Conservation (phyloP, 2,113 vertebrate genomes). For the Tachysurus vachellii region DNA sequence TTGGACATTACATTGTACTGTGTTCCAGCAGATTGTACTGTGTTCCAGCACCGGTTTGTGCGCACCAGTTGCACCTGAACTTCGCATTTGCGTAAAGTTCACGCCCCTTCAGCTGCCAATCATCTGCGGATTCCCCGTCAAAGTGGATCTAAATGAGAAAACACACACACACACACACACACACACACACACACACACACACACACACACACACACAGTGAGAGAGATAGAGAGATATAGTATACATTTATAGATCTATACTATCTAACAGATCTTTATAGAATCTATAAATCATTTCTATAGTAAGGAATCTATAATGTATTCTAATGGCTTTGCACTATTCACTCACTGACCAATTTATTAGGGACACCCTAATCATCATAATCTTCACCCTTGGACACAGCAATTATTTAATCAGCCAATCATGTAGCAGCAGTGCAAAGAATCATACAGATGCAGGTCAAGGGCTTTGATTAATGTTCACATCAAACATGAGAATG, state of each 20-base stretch:
- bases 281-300: no score
- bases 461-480: not conserved
- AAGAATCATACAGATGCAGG: not conserved
- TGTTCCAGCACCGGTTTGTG: not conserved
- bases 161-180: not conserved
- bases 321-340: not conserved
- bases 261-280: no score
- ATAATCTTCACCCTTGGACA: not conserved
- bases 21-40: not conserved
- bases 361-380: not conserved
- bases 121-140: not conserved
- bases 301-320: not conserved
- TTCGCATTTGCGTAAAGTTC: not conserved
- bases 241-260: no score
- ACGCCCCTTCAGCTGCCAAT: conserved; percentile 5
- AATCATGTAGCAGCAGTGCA: not conserved
- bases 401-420: not conserved
- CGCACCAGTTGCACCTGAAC: conserved; percentile 14
- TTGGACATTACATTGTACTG: not conserved
- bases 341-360: not conserved
- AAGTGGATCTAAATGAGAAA: not conserved
- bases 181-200: not conserved
- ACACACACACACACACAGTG: not conserved
- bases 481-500: not conserved
- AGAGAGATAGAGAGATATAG: no score